Evolutionary conservation across 2,888 invertebrate genomes (phyloP).

Genomic region (Drosophila siamana): DNA sequence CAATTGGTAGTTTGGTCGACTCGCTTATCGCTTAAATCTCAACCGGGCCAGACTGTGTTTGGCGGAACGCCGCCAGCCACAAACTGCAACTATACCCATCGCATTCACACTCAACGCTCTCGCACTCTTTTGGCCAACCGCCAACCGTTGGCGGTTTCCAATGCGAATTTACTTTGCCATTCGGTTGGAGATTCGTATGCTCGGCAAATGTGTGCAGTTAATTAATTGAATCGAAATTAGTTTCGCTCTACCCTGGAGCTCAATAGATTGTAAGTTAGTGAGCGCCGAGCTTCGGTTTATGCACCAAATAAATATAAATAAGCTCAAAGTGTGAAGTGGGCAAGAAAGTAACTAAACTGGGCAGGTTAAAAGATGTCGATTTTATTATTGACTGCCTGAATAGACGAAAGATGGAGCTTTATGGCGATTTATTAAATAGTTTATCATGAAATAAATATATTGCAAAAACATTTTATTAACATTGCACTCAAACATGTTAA

Average conservation of each 20-base stretch:
- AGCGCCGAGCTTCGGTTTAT: not conserved
- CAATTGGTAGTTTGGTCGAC: slow-evolving; percentile 49
- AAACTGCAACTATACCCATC: slow-evolving; percentile 16
- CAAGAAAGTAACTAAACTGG: not conserved
- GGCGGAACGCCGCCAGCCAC: slow-evolving; percentile 24
- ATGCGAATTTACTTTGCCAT: slow-evolving; percentile 27
- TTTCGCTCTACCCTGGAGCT: slow-evolving; percentile 7
- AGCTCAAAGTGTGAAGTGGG: not conserved
- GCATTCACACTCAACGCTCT: slow-evolving; percentile 18
- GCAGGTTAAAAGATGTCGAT: slow-evolving; percentile 11
- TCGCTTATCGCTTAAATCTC: slow-evolving; percentile 58
- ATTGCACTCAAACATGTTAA: no score
- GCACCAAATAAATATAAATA: no score
- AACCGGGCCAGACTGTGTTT: slow-evolving; percentile 15
- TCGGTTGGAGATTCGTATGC: slow-evolving; percentile 12
- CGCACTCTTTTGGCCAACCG: slow-evolving; percentile 46
- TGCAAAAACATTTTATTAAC: no score
- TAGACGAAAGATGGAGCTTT: no score
- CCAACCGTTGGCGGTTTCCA: slow-evolving; percentile 39
- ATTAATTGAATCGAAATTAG: slow-evolving; percentile 65
- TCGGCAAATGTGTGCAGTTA: slow-evolving; percentile 48
- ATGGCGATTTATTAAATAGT: no score
- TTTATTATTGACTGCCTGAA: not conserved
- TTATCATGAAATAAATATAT: no score
- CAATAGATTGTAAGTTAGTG: not conserved